phyloP scores from a whole-genome alignment of 1,140 invertebrate species.

The Muscidifurax raptorellus region DNA sequence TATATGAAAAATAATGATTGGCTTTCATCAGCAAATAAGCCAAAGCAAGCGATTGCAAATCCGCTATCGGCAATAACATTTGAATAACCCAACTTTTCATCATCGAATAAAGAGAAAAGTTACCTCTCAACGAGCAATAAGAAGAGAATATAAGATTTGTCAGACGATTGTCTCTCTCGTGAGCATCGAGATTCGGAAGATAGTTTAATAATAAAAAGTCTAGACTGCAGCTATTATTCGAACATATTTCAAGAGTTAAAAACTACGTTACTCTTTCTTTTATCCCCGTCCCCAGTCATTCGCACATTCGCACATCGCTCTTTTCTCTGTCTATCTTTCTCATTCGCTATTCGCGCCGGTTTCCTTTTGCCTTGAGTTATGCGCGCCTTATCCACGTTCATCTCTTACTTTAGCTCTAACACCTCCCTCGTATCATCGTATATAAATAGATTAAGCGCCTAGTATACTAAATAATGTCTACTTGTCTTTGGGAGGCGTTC shows the following conservation, averaged over 20 bases:
- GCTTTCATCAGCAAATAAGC: background rate
- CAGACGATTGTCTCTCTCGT: conserved; percentile 49
- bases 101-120: conserved; percentile 44
- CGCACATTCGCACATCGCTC: conserved; percentile 30
- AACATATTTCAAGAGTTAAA: conserved; percentile 46
- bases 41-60: background rate
- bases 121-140: conserved; percentile 33
- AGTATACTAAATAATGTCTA: conserved; percentile 36
- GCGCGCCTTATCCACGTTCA: background rate
- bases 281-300: conserved; percentile 36
- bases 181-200: conserved; percentile 46
- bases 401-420: background rate
- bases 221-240: conserved; percentile 45
- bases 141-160: conserved; percentile 44
- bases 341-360: background rate
- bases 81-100: conserved; percentile 19
- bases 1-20: background rate
- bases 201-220: conserved; percentile 47
- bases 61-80: conserved; percentile 8
- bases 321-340: conserved; percentile 1
- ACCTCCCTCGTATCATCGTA: conserved; percentile 1
- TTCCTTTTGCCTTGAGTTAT: background rate
- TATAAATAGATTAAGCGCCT: conserved; percentile 49
- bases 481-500: conserved; percentile 40
- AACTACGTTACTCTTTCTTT: conserved; percentile 39